Evolutionary conservation across 2,888 invertebrate species (phyloP), one percentile per base, ranked within the genome.

Genomic region (Cataglyphis altisquamis): DNA sequence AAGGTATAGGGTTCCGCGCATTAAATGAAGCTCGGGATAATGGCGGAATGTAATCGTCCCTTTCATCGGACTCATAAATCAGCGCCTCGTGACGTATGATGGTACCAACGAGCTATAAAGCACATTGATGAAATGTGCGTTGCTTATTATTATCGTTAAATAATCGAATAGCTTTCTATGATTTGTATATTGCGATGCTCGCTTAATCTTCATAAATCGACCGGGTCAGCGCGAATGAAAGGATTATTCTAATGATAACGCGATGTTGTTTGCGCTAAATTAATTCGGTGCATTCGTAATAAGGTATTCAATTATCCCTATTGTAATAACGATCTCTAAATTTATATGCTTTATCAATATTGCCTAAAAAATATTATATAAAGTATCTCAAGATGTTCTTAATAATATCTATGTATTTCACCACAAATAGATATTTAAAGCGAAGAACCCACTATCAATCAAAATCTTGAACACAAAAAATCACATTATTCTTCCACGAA

Each of bases 31-130:
- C 70, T 18, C 36, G 70, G 21, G 60, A 80, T 80, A 80, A 80
- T 80, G 70, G 60, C 70, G 70, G 78, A 80, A 80, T 80, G 78
- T 80, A 80, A 80, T 80, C 78, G 78, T 80, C 70, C 78, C 78
- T 80, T 80, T 80, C 78, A 70, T 80, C 70, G 70, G 70, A 70
- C 78, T 70, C 78, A 70, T 80, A 80, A 80, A 80, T 80, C 70
- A 80, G 60, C 68, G 70, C 67, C 77, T 55, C 66, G 70, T 45
- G 60, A 70, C 52, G 52, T 70, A 70, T 70, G 78, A 67, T 21
- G 67, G 77, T 77, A 77, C 67, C 67, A 57, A 62, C 60, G 45
- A 77, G 60, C 45, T 70, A 70, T 70, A 70, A 70, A 60, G 45
- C 57, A 70, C 60, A 39, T 66, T 41, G 67, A 25, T 39, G 55